A percentile compares a stretch with the other conserved stretches of the same genome.
Evolutionary conservation across 37 sponge, comb jelly and placozoan genomes (phyloP).

Genomic region (Lycopodina hypogea): DNA sequence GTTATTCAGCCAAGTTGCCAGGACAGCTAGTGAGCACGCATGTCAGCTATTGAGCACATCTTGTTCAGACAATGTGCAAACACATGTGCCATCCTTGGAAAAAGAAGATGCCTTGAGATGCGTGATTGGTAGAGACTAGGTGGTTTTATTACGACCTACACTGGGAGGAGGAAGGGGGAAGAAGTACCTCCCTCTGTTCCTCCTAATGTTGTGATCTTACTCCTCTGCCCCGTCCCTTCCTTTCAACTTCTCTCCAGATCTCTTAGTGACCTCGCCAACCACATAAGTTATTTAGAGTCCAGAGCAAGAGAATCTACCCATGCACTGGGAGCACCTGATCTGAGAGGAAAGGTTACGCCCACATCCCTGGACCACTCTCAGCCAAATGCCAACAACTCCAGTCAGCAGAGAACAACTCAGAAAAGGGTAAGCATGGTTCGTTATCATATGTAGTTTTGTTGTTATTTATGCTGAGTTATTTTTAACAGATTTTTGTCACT

Average conservation of each 20-base stretch:
- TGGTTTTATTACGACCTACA: too few species aligned
- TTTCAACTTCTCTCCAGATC: conserved; percentile 12
- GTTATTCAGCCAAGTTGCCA: too few species aligned
- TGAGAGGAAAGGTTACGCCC: neutral
- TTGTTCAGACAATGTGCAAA: neutral
- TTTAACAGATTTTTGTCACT: too few species aligned
- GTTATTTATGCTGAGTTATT: too few species aligned
- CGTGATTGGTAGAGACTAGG: neutral
- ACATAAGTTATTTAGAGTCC: conserved; percentile 30
- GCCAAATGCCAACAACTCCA: too few species aligned
- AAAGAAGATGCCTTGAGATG: neutral
- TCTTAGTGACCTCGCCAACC: conserved; percentile 23
- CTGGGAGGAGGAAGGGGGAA: too few species aligned
- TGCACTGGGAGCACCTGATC: neutral
- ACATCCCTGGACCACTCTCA: too few species aligned
- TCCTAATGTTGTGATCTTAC: too few species aligned
- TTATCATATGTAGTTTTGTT: too few species aligned
- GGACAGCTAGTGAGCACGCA: neutral
- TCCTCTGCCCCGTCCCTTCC: neutral
- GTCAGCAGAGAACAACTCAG: too few species aligned
- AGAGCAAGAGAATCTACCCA: neutral
- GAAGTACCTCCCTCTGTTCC: too few species aligned
- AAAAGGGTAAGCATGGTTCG: too few species aligned
- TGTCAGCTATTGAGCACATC: neutral
- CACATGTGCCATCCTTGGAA: neutral